phyloP scores from a whole-genome alignment of 2,113 vertebrate genomes.

The Actenoides lindsayi region DNA sequence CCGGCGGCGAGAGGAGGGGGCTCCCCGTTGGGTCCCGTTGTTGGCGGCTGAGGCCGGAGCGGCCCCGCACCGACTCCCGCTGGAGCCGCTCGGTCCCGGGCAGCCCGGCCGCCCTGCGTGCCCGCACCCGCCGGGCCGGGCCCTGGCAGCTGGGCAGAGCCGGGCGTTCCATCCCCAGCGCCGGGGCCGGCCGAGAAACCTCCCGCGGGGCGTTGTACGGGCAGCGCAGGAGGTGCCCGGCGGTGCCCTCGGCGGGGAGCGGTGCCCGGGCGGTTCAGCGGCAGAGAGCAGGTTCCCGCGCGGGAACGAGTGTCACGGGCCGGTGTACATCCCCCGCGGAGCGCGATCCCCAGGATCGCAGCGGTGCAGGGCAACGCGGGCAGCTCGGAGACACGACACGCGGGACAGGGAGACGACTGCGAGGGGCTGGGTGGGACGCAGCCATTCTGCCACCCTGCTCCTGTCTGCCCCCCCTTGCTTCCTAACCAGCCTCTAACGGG shows the following conservation, averaged over 20 bases:
- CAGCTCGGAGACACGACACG: not conserved
- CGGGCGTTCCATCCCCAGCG: no score
- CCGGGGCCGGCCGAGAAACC: not conserved
- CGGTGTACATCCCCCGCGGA: not conserved
- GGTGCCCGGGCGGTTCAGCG: not conserved
- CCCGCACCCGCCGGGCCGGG: not conserved
- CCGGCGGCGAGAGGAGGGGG: not conserved
- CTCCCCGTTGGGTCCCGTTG: no score
- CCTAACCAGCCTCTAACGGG: rapidly evolving
- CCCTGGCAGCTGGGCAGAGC: not conserved
- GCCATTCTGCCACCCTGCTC: no score
- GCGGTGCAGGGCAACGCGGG: not conserved
- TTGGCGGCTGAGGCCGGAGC: no score
- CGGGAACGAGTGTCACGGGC: not conserved
- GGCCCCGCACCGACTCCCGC: not conserved
- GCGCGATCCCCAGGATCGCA: rapidly evolving
- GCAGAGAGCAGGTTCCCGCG: not conserved
- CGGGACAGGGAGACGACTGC: no score
- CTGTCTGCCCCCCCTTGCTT: no score
- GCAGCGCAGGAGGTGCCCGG: not conserved
- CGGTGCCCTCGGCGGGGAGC: not conserved
- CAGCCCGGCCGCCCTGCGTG: not conserved
- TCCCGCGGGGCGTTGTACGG: not conserved
- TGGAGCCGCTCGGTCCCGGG: not conserved
- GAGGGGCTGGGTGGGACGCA: no score